Evolutionary conservation across 2,888 invertebrate genomes (phyloP), one percentile per base, ranked within the genome.

Genomic region (Sarcophaga rosellei): DNA sequence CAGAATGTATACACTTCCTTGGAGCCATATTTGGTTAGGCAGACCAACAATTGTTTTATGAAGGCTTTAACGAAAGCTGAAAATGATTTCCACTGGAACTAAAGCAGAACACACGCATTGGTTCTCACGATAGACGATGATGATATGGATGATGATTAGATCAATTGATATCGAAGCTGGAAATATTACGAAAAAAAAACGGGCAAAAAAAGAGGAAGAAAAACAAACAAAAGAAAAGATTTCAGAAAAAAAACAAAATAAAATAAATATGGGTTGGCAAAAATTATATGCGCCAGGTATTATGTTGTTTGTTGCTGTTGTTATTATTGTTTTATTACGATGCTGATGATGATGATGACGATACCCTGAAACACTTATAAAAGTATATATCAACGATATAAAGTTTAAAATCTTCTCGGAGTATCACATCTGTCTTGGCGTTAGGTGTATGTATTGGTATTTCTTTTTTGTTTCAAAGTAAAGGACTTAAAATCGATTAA

Each of bases 41-140:
- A 61, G 23, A 61, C 45, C 45, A 45, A 57, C 23, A 70, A 59
- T 62, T 61, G n/a, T 47, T 66, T 66, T 77, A 62, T 21, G 4
- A 15, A 45, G 21, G 53, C 4, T 53, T 15, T 53, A 2, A 2
- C 35, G 10, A 57, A 66, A 78, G 63, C 35, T 70, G 69, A n/a
- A 68, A 53, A 63, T 53, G 61, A 59, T 63, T 73, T 66, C 8
- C 44, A 59, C 70, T 70, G 65, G 65, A 75, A 66, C 25, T 17
- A 62, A 35, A 47, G 63, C 35, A 69, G 90, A 90, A 90, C 91
- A 92, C 91, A 92, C 92, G 90, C 92, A 90, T 89, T 88, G 90
- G 90, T 92, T 91, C 91, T 91, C 91, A 91, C 91, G 92, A 89
- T 80, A 70, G 75, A 70, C 20, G 70, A 53, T 75, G 70, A 62